These are phyloP conservation scores for Podotricha telesiphe DNA, from an alignment of 2,888 invertebrate genomes.

Conservation along the genomic window DNA sequence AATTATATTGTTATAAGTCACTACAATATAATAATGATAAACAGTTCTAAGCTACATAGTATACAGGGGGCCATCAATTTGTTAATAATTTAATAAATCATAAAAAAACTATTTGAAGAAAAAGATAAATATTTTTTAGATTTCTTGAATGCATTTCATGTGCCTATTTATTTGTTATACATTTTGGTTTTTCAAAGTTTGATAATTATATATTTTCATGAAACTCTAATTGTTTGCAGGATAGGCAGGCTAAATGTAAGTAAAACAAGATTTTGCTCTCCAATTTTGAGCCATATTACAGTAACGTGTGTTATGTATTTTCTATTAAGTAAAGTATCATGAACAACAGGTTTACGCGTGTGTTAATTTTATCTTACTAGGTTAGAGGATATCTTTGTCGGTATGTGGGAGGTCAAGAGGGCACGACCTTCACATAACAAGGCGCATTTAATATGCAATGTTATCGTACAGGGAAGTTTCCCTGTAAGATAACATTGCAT, in stretches of 20 bases:
- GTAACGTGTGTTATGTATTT: too few species aligned
- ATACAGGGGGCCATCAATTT: too few species aligned
- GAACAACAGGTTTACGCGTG: neutral
- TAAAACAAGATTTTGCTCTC: too few species aligned
- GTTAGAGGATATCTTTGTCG: constrained; percentile 19
- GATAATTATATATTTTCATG: too few species aligned
- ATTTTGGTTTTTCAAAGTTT: neutral
- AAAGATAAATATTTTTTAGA: too few species aligned
- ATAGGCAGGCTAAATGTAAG: too few species aligned
- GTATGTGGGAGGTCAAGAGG: constrained; percentile 9
- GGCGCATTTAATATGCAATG: neutral
- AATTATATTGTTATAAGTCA: neutral
- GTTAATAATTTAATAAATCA: too few species aligned
- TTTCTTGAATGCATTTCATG: neutral
- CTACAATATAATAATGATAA: neutral
- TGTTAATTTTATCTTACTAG: constrained; percentile 17
- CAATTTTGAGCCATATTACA: too few species aligned
- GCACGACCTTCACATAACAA: constrained; percentile 6
- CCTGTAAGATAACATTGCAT: too few species aligned
- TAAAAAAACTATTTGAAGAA: too few species aligned
- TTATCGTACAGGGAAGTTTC: neutral
- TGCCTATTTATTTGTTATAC: neutral
- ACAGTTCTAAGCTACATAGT: neutral
- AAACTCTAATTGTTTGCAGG: too few species aligned
- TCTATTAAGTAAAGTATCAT: neutral